A percentile compares a stretch with the other conserved stretches of the same genome.
Evolutionary conservation across 2,888 invertebrate genomes (phyloP).

Genomic region (Autographa gamma): DNA sequence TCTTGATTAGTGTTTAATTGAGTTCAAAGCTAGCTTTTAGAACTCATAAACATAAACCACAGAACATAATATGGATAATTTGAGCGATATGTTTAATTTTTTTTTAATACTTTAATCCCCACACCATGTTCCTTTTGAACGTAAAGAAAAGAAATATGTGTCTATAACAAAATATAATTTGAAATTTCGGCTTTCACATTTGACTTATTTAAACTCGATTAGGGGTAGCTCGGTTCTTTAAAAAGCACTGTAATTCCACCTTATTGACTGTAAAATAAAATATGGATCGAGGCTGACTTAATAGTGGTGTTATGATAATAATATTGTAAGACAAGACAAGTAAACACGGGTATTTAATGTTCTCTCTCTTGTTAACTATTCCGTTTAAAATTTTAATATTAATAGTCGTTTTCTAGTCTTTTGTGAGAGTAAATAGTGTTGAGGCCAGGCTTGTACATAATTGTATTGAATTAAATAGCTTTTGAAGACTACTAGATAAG

Average conservation of each 20-base stretch:
- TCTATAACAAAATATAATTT: too few species aligned
- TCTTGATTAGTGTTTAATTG: too few species aligned
- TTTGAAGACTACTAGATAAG: background rate
- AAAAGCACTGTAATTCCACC: background rate
- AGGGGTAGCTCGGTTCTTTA: background rate
- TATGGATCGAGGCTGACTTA: conserved; percentile 41
- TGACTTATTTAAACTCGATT: too few species aligned
- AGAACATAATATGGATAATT: too few species aligned
- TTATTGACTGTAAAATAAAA: conserved; percentile 46
- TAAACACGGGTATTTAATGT: conserved; percentile 24
- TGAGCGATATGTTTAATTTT: too few species aligned
- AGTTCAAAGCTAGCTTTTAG: too few species aligned
- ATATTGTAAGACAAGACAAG: conserved; percentile 24
- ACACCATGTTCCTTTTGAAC: too few species aligned
- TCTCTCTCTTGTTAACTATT: conserved; percentile 11
- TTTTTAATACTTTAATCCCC: too few species aligned
- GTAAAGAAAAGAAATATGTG: too few species aligned
- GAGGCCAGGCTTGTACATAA: background rate
- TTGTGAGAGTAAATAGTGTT: background rate
- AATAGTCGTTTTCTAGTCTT: conserved; percentile 9
- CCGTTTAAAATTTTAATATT: conserved; percentile 10
- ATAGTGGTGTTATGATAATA: conserved; percentile 37
- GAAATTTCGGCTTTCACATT: too few species aligned
- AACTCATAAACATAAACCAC: too few species aligned
- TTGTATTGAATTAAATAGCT: background rate